Percentiles rank a stretch among this genome's conserved stretches.
phyloP scores from a whole-genome alignment of 1,140 invertebrate genomes.

The Delia radicum region DNA sequence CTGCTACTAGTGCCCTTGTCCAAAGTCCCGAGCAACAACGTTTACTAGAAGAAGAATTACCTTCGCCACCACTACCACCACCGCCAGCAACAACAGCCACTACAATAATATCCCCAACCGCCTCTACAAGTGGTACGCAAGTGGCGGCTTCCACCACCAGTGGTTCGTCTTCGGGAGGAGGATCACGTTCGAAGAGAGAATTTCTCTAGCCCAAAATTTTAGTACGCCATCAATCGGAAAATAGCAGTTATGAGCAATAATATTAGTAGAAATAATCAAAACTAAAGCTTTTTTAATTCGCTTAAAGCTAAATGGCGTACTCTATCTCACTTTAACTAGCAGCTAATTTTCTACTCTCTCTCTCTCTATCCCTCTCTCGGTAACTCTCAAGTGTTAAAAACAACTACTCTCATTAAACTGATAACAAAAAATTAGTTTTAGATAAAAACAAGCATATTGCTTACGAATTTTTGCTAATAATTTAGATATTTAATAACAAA shows the following conservation, averaged over 20 bases:
- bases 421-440: background rate
- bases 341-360: too few species aligned
- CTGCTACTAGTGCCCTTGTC: constrained; percentile 24
- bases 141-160: constrained; percentile 31
- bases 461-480: constrained; percentile 12
- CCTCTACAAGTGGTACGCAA: constrained; percentile 20
- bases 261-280: background rate
- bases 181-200: constrained; percentile 40
- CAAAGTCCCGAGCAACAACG: constrained; percentile 43
- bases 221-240: constrained; percentile 44
- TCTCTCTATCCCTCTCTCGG: background rate
- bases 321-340: background rate
- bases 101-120: constrained; percentile 24
- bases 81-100: background rate
- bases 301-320: background rate
- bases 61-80: constrained; percentile 25
- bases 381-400: background rate
- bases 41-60: constrained; percentile 43
- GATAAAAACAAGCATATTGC: background rate
- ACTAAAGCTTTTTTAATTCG: background rate
- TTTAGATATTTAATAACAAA: constrained; percentile 12
- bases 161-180: constrained; percentile 20
- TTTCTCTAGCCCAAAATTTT: constrained; percentile 55
- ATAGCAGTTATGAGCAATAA: constrained; percentile 44
- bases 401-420: background rate